Evolutionary conservation across 2,888 invertebrate genomes (phyloP).

Genomic region (Cylindroiulus punctatus): DNA sequence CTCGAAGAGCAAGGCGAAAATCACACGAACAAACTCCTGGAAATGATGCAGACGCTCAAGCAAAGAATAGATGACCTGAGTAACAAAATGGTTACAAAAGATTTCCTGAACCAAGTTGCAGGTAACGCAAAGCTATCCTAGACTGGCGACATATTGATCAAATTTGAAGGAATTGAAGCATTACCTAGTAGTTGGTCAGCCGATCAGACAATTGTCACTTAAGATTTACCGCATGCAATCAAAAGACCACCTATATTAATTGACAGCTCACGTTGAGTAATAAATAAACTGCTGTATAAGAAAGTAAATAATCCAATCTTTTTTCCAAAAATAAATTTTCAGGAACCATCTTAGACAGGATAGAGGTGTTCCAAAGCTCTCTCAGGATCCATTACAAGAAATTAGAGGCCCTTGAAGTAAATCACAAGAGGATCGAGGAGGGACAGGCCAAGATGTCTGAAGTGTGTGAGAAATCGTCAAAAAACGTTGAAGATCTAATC

Average conservation of each 20-base stretch:
- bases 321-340: background rate
- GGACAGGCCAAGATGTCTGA: background rate
- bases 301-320: no score
- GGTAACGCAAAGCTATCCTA: background rate
- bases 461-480: constrained; percentile 23
- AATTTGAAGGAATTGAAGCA: no score
- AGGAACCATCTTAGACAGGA: constrained; percentile 16
- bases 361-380: constrained; percentile 7
- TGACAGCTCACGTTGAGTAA: no score
- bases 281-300: no score
- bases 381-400: background rate
- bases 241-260: no score
- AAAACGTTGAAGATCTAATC: constrained; percentile 17
- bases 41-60: background rate
- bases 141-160: no score
- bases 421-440: constrained; percentile 35
- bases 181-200: no score
- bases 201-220: no score
- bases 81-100: constrained; percentile 14
- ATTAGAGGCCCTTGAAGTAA: constrained; percentile 6
- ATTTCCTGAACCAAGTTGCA: constrained; percentile 1
- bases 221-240: no score
- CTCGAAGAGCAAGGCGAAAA: background rate
- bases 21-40: background rate
- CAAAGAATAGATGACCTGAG: constrained; percentile 6